A percentile compares a stretch with the other conserved stretches of the same genome.
Evolutionary conservation across 1,140 invertebrate genomes (phyloP).

Genomic region (Anoplophora glabripennis): DNA sequence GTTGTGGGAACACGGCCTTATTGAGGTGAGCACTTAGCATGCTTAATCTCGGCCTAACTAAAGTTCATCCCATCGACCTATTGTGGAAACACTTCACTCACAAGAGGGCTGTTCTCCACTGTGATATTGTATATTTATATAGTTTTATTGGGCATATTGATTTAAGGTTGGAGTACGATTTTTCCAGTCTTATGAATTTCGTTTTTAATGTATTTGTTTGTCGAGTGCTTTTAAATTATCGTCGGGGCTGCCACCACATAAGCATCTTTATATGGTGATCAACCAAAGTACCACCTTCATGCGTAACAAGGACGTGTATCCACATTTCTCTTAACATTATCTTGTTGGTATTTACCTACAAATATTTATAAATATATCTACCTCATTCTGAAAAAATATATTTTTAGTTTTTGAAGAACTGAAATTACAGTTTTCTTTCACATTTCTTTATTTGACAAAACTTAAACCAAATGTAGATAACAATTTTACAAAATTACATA

Average conservation of each 20-base stretch:
- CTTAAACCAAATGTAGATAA: no score
- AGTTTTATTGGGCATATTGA: constrained; percentile 50
- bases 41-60: constrained; percentile 13
- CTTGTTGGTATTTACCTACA: no score
- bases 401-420: no score
- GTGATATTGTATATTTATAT: constrained; percentile 48
- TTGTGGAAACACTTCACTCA: constrained; percentile 23
- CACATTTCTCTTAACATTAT: no score
- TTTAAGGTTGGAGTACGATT: constrained; percentile 35
- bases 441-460: no score
- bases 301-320: no score
- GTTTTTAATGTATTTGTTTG: constrained; percentile 13
- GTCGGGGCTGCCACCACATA: background rate
- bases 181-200: constrained; percentile 31
- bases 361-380: no score
- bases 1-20: constrained; percentile 16
- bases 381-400: no score
- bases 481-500: no score
- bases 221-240: background rate
- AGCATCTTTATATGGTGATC: no score
- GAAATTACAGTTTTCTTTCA: no score
- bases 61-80: constrained; percentile 19
- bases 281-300: no score
- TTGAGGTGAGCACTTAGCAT: background rate
- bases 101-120: constrained; percentile 36